Evolutionary conservation across 2,113 vertebrate genomes (phyloP), one percentile per base, ranked within the genome.

Genomic region (Gasterosteus aculeatus): DNA sequence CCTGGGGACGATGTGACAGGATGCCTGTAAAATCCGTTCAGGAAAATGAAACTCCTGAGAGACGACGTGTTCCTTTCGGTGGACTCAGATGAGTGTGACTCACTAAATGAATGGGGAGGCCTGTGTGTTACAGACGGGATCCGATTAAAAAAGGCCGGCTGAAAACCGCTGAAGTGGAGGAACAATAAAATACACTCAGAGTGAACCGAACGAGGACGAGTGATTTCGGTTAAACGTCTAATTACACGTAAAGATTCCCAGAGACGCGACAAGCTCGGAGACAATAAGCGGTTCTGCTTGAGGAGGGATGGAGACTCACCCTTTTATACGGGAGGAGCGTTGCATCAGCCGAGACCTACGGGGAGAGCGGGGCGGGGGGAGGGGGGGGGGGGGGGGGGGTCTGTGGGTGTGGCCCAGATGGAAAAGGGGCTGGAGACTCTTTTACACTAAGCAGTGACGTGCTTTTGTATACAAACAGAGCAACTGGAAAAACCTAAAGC

Each of bases 401-500:
- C n/a, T 26, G 41, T 66, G 10, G 73, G 71, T 2, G 57, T 9
- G 42, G 41, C 22, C 31, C 7, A 39, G 56, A 44, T 51, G 49
- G 2, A 35, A 31, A 2, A 18, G 73, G 66, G 35, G 35, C 3
- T 0, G 75, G 57, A 60, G 66, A 7, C 46, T 9, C 11, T 19
- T 80, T 76, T 81, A 91, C 84, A 18, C 74, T 10, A 54, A 2
- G 16, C 44, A 0, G 44, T 71, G 73, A 70, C 84, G 85, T 81
- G 53, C 16, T 16, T 89, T 92, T 94, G 87, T 93, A 26, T 92
- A 94, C 91, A 94, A 94, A 94, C 92, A 93, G 26, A 87, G 69
- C 74, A 10, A 1, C 57, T 29, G 35, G 35, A 58, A 59, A 82
- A 75, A 63, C 18, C 51, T 26, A 68, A 16, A 42, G 74, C 22